Conservation (phyloP, 2,888 invertebrate genomes). For the Stictocephala bisonia region DNA sequence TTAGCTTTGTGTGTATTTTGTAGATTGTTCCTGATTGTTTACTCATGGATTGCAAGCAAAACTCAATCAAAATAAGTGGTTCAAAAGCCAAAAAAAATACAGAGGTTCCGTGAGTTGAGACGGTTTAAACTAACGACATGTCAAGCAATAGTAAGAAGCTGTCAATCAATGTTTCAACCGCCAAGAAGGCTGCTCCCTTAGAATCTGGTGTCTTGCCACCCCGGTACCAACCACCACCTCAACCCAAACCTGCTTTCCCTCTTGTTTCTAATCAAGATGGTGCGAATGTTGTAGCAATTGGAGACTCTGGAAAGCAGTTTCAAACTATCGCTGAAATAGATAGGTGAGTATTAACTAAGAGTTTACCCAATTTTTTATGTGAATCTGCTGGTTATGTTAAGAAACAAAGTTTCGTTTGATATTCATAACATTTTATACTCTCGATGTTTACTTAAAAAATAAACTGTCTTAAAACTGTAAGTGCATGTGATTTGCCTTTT, state of each 20-base stretch:
- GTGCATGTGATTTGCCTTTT: too few species aligned
- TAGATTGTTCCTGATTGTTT: too few species aligned
- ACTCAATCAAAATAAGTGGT: too few species aligned
- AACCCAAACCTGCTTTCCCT: slow-evolving; percentile 69
- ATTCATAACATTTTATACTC: too few species aligned
- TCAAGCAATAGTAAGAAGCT: slow-evolving; percentile 57
- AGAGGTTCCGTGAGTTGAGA: slow-evolving; percentile 30
- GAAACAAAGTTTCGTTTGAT: slow-evolving; percentile 45
- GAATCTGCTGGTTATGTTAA: slow-evolving; percentile 20
- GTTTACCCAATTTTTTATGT: neutral
- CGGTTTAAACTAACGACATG: slow-evolving; percentile 50
- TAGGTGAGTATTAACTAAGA: slow-evolving; percentile 43
- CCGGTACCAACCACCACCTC: slow-evolving; percentile 65
- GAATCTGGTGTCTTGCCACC: slow-evolving; percentile 43
- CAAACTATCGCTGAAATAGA: slow-evolving; percentile 50
- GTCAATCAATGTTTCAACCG: slow-evolving; percentile 54
- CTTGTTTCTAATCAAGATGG: too few species aligned
- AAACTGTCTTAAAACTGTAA: too few species aligned
- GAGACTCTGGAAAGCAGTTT: slow-evolving; percentile 46
- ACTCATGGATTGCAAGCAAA: too few species aligned
- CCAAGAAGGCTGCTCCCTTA: slow-evolving; percentile 47
- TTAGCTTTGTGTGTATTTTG: too few species aligned
- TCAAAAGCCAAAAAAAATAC: too few species aligned
- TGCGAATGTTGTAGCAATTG: slow-evolving; percentile 43
- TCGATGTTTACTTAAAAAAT: too few species aligned